A percentile compares a stretch with the other conserved stretches of the same genome.
Evolutionary conservation across 2,113 vertebrate genomes (phyloP).

Genomic region (Eidolon helvum): DNA sequence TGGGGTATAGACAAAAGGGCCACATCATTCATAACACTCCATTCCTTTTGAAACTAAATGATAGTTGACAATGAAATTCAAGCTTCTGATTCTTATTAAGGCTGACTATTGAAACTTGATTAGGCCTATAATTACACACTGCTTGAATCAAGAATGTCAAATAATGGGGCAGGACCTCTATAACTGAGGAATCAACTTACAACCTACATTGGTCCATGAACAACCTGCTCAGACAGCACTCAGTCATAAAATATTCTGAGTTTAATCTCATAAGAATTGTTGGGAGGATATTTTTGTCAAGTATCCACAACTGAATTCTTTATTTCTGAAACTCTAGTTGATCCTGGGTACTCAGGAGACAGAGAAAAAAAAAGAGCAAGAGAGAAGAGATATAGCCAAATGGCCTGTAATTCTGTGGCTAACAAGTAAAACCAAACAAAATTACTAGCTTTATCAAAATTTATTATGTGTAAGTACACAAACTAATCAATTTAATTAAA

Average conservation of each 20-base stretch:
- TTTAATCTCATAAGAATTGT: conserved; percentile 59
- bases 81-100: conserved; percentile 81
- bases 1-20: background rate
- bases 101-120: conserved; percentile 85
- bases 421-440: background rate
- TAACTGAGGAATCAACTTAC: conserved; percentile 74
- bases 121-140: conserved; percentile 85
- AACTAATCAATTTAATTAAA: background rate
- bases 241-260: conserved; percentile 35
- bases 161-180: conserved; percentile 82
- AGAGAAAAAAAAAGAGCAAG: background rate
- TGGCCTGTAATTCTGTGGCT: background rate
- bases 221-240: conserved; percentile 37
- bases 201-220: conserved; percentile 50
- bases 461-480: background rate
- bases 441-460: background rate
- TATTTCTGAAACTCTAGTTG: background rate
- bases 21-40: conserved; percentile 22
- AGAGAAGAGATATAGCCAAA: background rate
- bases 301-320: conserved; percentile 8
- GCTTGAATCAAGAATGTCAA: conserved; percentile 88
- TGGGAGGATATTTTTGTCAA: conserved; percentile 48
- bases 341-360: background rate
- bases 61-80: conserved; percentile 73
- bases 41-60: conserved; percentile 61